phyloP scores from a whole-genome alignment of 2,888 invertebrate genomes.

The Ophonus ardosiacus region DNA sequence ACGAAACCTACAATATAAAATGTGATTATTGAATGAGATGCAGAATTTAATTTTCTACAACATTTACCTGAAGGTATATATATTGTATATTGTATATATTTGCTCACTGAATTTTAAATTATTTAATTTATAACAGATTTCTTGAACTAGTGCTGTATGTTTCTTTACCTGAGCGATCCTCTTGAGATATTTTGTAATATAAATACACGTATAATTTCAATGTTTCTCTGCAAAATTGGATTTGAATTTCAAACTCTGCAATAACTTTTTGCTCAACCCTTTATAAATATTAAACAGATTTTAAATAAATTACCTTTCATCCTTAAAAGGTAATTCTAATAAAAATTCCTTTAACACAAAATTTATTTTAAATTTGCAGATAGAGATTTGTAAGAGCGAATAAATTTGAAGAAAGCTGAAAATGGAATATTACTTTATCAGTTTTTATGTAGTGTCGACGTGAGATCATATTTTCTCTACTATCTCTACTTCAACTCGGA shows the following conservation, averaged over 20 bases:
- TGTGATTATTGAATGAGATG: too few relatives aligned
- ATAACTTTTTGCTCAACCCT: background rate
- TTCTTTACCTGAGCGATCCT: background rate
- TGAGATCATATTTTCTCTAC: slow-evolving; percentile 22
- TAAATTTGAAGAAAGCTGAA: slow-evolving; percentile 13
- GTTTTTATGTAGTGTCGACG: slow-evolving; percentile 10
- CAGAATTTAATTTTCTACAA: too few relatives aligned
- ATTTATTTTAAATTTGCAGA: slow-evolving; percentile 33
- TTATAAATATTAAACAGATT: slow-evolving; percentile 20
- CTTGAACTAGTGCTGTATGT: background rate
- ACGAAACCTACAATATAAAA: too few relatives aligned
- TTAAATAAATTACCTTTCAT: slow-evolving; percentile 31
- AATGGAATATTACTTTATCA: slow-evolving; percentile 37
- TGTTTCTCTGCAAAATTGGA: background rate
- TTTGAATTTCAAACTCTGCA: slow-evolving; percentile 1
- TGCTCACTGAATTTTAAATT: too few relatives aligned
- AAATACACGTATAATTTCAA: background rate
- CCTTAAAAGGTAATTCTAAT: slow-evolving; percentile 39
- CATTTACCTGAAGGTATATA: too few relatives aligned
- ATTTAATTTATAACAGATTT: background rate
- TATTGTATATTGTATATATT: too few relatives aligned
- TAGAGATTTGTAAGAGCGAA: slow-evolving; percentile 9
- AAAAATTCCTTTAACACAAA: slow-evolving; percentile 39
- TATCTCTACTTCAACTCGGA: slow-evolving; percentile 10
- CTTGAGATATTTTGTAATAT: background rate